Evolutionary conservation across 2,888 invertebrate species (phyloP).

Genomic region (Lamellibrachia columna): DNA sequence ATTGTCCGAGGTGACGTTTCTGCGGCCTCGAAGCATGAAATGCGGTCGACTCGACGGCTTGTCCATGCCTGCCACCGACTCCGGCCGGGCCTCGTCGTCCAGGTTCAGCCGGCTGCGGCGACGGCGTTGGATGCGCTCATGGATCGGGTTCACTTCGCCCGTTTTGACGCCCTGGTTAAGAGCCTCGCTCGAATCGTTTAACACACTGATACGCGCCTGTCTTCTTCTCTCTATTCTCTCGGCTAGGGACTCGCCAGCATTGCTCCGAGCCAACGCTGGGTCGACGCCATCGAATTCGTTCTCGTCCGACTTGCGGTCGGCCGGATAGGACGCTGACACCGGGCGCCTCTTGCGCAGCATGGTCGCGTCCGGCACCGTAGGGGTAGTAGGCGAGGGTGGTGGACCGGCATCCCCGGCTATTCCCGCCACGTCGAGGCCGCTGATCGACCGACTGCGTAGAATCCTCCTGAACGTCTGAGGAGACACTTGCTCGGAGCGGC

Average conservation of each 20-base stretch:
- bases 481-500: constrained; percentile 21
- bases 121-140: not conserved
- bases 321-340: not conserved
- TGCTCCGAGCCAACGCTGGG: not conserved
- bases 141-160: not conserved
- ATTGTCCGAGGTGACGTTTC: not conserved
- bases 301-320: not conserved
- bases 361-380: not conserved
- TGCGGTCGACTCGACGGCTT: not conserved
- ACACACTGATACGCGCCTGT: not conserved
- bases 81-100: not conserved
- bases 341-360: not conserved
- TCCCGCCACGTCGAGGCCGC: constrained; percentile 17
- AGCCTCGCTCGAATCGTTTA: not conserved
- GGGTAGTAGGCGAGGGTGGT: not conserved
- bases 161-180: not conserved
- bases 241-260: not conserved
- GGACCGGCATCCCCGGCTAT: not conserved
- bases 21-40: not conserved
- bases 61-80: not conserved
- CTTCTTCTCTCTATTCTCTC: not conserved
- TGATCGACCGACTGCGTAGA: constrained; percentile 27
- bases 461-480: constrained; percentile 18
- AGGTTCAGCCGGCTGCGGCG: not conserved
- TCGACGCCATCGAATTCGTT: not conserved